Evolutionary conservation across 2,113 vertebrate genomes (phyloP).

Genomic region (Riparia riparia): DNA sequence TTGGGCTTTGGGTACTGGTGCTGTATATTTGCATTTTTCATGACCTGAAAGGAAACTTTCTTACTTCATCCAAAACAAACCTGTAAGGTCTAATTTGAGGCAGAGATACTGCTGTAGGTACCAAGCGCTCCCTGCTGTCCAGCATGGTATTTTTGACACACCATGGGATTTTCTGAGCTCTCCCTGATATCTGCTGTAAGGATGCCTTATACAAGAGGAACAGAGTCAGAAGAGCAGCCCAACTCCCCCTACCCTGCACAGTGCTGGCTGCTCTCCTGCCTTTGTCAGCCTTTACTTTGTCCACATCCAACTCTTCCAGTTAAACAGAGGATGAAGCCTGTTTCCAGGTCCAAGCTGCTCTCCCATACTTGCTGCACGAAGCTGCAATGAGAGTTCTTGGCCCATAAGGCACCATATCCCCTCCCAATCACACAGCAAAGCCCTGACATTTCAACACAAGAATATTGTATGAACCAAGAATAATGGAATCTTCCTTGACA

Average conservation of each 20-base stretch:
- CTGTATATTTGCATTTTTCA: neutral
- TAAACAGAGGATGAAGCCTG: neutral
- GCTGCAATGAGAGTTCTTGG: neutral
- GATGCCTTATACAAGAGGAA: neutral
- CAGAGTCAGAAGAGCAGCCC: neutral
- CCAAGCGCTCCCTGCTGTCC: neutral
- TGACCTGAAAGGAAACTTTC: neutral
- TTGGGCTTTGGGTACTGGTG: neutral
- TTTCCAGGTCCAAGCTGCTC: neutral
- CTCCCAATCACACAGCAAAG: neutral
- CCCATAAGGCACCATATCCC: neutral
- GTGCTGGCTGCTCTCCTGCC: fast-evolving
- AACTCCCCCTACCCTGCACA: neutral
- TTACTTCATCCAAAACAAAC: neutral
- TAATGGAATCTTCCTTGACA: neutral
- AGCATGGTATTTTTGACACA: neutral
- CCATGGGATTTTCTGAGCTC: neutral
- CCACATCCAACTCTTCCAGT: neutral
- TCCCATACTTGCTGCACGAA: neutral
- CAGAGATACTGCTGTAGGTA: neutral
- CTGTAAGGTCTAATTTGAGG: neutral
- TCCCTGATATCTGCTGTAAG: neutral
- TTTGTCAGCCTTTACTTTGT: neutral
- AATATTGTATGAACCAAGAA: neutral
- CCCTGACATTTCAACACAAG: neutral